These are phyloP conservation scores for Triplophysa tibetana DNA, from an alignment of 2,113 vertebrate species.

Conservation along the genomic window DNA sequence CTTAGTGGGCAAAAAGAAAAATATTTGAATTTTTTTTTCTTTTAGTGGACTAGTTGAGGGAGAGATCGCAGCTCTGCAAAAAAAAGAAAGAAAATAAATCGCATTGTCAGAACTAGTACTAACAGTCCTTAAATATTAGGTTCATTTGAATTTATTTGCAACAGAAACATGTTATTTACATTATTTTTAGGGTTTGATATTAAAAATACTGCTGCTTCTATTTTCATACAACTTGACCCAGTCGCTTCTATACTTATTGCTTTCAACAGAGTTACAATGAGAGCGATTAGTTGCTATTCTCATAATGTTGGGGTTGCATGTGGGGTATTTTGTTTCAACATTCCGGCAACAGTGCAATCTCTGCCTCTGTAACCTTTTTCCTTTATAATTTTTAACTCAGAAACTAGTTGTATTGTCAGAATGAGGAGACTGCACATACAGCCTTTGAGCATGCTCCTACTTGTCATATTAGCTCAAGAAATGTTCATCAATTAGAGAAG, in stretches of 20 bases:
- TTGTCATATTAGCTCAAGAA: constrained; percentile 47
- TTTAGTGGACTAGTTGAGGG: too few relatives aligned
- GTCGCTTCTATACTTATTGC: background rate
- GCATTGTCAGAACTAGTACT: too few relatives aligned
- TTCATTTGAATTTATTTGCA: too few relatives aligned
- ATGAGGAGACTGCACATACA: constrained; percentile 40
- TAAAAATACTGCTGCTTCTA: too few relatives aligned
- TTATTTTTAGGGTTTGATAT: too few relatives aligned
- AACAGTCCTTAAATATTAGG: too few relatives aligned
- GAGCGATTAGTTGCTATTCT: background rate
- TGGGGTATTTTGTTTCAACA: constrained; percentile 1
- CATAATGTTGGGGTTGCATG: background rate
- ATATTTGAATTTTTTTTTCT: too few relatives aligned
- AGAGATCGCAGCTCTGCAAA: too few relatives aligned
- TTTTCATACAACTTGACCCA: too few relatives aligned
- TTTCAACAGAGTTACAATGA: background rate
- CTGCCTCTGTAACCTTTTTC: constrained; percentile 22
- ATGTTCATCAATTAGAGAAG: constrained; percentile 34
- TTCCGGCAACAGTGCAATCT: background rate
- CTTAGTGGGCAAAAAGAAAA: too few relatives aligned
- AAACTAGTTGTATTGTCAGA: constrained; percentile 32
- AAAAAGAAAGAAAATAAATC: too few relatives aligned
- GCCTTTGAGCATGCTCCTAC: constrained; percentile 41
- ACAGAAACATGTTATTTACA: too few relatives aligned
- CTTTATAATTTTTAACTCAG: constrained; percentile 41